Conservation (phyloP, 2,797 vertebrate species). For the Streptopelia turtur region DNA sequence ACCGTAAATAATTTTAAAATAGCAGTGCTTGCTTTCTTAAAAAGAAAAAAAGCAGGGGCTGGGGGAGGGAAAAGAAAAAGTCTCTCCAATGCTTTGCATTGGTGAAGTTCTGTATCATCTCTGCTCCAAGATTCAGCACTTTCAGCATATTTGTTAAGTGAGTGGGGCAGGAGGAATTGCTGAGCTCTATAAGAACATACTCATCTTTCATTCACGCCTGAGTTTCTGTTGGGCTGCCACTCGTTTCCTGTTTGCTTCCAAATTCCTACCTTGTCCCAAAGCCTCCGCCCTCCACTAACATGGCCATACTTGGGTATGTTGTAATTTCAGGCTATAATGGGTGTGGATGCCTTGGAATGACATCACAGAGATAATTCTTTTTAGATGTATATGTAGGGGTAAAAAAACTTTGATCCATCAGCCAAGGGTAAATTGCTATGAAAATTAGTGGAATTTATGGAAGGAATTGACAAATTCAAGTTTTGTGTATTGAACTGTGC, state of each 20-base stretch:
- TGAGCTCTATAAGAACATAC: accelerated
- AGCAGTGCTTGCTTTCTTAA: background rate
- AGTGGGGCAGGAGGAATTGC: background rate
- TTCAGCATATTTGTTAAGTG: background rate
- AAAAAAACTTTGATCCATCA: background rate
- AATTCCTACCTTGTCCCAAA: slow-evolving; percentile 64
- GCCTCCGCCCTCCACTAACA: slow-evolving; percentile 58
- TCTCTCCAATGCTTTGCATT: background rate
- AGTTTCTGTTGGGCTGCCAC: slow-evolving; percentile 54
- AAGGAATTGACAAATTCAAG: background rate
- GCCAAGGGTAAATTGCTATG: background rate
- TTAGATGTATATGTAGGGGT: background rate
- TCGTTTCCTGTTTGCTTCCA: slow-evolving; percentile 72
- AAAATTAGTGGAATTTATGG: background rate
- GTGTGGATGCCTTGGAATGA: slow-evolving; percentile 59
- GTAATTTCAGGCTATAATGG: slow-evolving; percentile 53
- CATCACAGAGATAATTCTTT: slow-evolving; percentile 4
- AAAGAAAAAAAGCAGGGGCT: background rate
- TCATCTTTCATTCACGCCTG: slow-evolving; percentile 8
- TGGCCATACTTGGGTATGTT: slow-evolving; percentile 54
- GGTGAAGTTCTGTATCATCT: background rate
- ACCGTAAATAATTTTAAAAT: background rate
- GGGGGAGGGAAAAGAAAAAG: background rate
- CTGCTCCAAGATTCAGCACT: background rate
- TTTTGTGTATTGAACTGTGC: background rate